These are phyloP conservation scores for Tychaedon coryphoeus DNA, from an alignment of 2,113 vertebrate genomes.

Conservation along the genomic window DNA sequence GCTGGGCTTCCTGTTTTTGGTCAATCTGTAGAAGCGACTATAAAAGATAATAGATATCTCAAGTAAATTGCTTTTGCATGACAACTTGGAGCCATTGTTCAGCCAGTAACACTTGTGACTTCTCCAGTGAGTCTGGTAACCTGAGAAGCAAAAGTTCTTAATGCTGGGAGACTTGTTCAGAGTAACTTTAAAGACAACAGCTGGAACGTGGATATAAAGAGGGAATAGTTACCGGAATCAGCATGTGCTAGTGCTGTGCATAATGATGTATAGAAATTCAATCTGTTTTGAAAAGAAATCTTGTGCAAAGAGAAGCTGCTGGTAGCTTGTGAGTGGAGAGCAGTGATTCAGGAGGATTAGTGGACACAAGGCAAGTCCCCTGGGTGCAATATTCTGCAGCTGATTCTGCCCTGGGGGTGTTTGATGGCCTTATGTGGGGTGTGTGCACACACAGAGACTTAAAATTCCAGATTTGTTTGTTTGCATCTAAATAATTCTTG, in stretches of 20 bases:
- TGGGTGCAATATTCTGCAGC: not conserved
- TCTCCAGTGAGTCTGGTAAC: slow-evolving; percentile 10
- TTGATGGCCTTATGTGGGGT: not conserved
- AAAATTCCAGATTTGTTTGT: not conserved
- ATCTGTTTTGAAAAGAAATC: not conserved
- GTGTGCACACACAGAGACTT: not conserved
- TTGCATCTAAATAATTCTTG: not conserved
- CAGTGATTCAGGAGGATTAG: not conserved
- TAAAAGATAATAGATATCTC: slow-evolving; percentile 31
- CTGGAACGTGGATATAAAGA: slow-evolving; percentile 26
- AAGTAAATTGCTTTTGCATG: slow-evolving; percentile 20
- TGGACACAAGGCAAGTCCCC: not conserved
- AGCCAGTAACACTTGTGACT: slow-evolving; percentile 21
- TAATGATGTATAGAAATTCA: not conserved
- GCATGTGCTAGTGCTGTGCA: not conserved
- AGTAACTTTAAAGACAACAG: slow-evolving; percentile 24
- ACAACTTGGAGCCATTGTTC: not conserved
- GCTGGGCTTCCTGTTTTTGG: slow-evolving; percentile 59
- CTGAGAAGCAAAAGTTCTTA: slow-evolving; percentile 21
- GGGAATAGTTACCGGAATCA: not conserved
- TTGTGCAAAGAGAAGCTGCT: not conserved
- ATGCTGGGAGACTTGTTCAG: not conserved
- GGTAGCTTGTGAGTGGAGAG: not conserved
- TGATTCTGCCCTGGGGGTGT: not conserved
- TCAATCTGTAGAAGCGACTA: slow-evolving; percentile 32